These are phyloP conservation scores for Heterodera schachtii DNA, from an alignment of 1,140 invertebrate genomes.

Conservation along the genomic window DNA sequence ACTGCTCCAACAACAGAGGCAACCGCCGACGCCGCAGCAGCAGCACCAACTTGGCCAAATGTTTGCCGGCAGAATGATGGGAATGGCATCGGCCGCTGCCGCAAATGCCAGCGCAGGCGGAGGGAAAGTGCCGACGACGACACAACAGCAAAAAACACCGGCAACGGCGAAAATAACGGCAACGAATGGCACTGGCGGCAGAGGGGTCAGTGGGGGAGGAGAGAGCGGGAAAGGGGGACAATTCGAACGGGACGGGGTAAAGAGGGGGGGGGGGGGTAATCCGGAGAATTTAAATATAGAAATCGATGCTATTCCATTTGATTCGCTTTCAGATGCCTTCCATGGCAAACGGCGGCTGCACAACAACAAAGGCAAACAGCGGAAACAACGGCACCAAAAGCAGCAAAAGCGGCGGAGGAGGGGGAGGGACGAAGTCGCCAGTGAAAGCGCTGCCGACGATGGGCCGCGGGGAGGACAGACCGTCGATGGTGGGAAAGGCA, in stretches of 20 bases:
- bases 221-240: no score
- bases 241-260: no score
- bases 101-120: no score
- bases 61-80: neutral
- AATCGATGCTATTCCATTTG: no score
- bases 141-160: neutral
- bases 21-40: neutral
- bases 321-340: no score
- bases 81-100: neutral
- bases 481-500: slow-evolving; percentile 7
- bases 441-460: neutral
- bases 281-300: no score
- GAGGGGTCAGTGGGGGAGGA: no score
- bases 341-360: neutral
- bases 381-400: no score
- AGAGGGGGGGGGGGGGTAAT: no score
- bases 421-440: neutral
- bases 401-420: neutral
- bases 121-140: neutral
- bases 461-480: neutral
- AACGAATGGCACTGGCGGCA: no score
- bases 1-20: neutral
- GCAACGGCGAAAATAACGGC: no score
- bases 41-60: neutral
- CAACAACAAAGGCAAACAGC: neutral